Base-by-base conservation (phyloP, 1,140 invertebrate species). In the Zaprionus ornatus region DNA sequence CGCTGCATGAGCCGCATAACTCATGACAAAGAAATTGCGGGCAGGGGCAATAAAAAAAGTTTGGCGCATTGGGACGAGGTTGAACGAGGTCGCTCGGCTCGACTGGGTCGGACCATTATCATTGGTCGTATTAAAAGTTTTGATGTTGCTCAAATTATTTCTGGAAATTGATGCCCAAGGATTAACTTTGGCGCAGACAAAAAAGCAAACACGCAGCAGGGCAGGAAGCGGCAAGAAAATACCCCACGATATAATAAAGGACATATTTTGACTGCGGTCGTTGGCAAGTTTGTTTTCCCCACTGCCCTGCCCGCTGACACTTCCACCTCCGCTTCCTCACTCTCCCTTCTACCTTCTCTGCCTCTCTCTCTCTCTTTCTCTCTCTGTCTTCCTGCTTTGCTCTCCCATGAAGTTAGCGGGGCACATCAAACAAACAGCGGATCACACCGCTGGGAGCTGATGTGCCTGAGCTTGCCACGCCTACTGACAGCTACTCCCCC, bases 51-150 rank as follows among this genome's bases (percentile, higher is more conserved):
- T 90, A 88, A 90, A 88, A 87, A 90, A 86, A 80, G 74, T 84
- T 88, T 72, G 19, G 48, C 55, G 48, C 57, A 21, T 15, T 35
- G 67, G 52, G 21, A 37, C 29, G 29, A 35, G 70, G 67, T 52
- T 27, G 48, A 17, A 12, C 27, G 19, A 23, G 15, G n/a, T 50
- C 17, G 27, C 59, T 21, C 37, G 35, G 59, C 54, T 68, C 45
- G 64, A 37, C 57, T 45, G 21, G 32, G 42, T 19, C 23, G 9
- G n/a, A 13, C 78, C 85, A 90, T 90, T 90, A 85, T 90, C 85
- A 90, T 90, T 90, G 85, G 85, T 77, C 82, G 80, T 90, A 90
- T 90, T 90, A 90, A 90, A 90, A 90, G 82, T 90, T 90, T 90
- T 77, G 85, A 90, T 90, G 86, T 90, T 90, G 85, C 72, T 80